These are phyloP conservation scores for Alcedo quadribrachys DNA, from an alignment of 2,797 vertebrate genomes.

Conservation along the genomic window DNA sequence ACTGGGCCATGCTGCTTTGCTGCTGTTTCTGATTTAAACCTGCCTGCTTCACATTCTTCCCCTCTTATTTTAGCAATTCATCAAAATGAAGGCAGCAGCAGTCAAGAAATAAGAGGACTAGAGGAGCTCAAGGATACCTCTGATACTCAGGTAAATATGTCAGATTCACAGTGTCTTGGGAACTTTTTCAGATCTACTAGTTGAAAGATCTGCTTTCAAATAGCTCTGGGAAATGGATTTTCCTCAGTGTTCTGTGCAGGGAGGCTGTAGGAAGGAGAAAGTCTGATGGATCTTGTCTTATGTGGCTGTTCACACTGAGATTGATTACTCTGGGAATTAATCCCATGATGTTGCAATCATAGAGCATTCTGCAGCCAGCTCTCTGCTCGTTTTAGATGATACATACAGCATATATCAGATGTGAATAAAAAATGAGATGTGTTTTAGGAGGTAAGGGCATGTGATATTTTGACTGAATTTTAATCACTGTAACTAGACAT, in stretches of 20 bases:
- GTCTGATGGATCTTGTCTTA: conserved; percentile 13
- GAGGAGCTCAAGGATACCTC: conserved; percentile 56
- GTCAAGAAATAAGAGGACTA: conserved; percentile 49
- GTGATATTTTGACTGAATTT: conserved; percentile 45
- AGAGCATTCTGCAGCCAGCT: conserved; percentile 31
- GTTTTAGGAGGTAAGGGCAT: conserved; percentile 9
- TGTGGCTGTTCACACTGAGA: conserved; percentile 33
- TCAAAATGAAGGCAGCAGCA: conserved; percentile 75
- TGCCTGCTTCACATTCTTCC: neutral
- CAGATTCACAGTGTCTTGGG: neutral
- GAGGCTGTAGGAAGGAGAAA: neutral
- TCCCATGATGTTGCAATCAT: conserved; percentile 23
- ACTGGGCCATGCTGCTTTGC: neutral
- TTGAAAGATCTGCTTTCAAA: neutral
- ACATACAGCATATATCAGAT: neutral
- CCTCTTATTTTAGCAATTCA: conserved; percentile 62
- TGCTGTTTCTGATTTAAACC: neutral
- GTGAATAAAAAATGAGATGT: conserved; percentile 48
- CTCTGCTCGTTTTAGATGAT: conserved; percentile 19
- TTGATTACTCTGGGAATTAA: conserved; percentile 26
- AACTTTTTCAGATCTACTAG: neutral
- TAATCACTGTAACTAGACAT: conserved; percentile 50
- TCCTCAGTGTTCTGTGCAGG: neutral
- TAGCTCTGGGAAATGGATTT: neutral
- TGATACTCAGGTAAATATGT: conserved; percentile 72